phyloP scores from a whole-genome alignment of 2,888 invertebrate genomes.

The Brachypalpus laphriformis region DNA sequence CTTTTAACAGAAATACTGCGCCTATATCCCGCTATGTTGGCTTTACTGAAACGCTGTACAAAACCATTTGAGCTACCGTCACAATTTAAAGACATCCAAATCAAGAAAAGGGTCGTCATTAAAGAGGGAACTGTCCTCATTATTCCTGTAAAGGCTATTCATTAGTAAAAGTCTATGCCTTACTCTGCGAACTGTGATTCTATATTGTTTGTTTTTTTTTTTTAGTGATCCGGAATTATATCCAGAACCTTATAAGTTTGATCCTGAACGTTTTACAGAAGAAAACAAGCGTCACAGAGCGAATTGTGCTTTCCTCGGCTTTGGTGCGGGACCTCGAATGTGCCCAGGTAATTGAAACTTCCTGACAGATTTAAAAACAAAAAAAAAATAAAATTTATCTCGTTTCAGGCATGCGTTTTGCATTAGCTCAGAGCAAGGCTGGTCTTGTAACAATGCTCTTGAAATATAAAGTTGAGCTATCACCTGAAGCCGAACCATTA shows the following conservation, averaged over 20 bases:
- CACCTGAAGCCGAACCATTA: conserved; percentile 47
- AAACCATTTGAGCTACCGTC: conserved; percentile 75
- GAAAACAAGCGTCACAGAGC: conserved; percentile 57
- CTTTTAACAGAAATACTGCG: conserved; percentile 77
- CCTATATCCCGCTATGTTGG: conserved; percentile 78
- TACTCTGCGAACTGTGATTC: background rate
- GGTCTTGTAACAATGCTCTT: conserved; percentile 76
- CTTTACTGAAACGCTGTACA: conserved; percentile 78
- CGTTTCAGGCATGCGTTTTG: conserved; percentile 77
- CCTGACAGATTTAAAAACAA: too few species aligned
- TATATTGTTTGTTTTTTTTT: background rate
- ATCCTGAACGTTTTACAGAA: conserved; percentile 76
- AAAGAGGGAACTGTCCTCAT: conserved; percentile 76
- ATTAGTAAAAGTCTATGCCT: conserved; percentile 75
- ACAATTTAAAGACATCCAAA: conserved; percentile 54
- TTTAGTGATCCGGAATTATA: conserved; percentile 76
- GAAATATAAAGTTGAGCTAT: conserved; percentile 75
- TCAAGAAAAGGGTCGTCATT: conserved; percentile 40
- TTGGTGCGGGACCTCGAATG: conserved; percentile 79
- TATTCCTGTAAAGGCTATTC: conserved; percentile 78
- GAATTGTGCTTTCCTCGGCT: conserved; percentile 77
- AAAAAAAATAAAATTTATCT: too few species aligned
- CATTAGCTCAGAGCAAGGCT: conserved; percentile 78
- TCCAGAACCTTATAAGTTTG: conserved; percentile 75
- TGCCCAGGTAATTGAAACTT: conserved; percentile 77